phyloP scores from a whole-genome alignment of 2,797 vertebrate species.

The Enteromius mattozi region DNA sequence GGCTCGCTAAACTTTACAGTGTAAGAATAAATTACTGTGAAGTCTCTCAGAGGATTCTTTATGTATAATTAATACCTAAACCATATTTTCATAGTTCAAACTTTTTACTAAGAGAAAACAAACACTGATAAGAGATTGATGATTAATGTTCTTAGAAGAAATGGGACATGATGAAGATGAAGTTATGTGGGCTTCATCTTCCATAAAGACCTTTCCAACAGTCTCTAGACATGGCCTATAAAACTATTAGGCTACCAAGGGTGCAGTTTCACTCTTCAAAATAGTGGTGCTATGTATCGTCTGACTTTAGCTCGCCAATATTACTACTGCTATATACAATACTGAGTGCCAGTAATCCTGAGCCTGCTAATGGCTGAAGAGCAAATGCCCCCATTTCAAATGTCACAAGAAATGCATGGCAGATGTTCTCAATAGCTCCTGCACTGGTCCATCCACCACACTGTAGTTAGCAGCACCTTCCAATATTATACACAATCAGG shows the following conservation, averaged over 20 bases:
- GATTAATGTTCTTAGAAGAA: constrained; percentile 19
- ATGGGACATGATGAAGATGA: background rate
- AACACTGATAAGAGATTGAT: constrained; percentile 49
- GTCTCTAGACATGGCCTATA: background rate
- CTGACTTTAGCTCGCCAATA: constrained; percentile 20
- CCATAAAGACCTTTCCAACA: constrained; percentile 18
- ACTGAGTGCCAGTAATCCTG: constrained; percentile 25
- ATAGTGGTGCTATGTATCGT: constrained; percentile 18
- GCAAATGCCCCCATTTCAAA: constrained; percentile 18
- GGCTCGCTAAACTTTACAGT: constrained; percentile 76
- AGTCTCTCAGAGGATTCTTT: constrained; percentile 55
- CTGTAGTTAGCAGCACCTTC: constrained; percentile 60
- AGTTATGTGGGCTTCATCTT: constrained; percentile 14
- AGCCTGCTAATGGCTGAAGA: constrained; percentile 30
- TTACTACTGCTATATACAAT: constrained; percentile 21
- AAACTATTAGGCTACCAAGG: constrained; percentile 3
- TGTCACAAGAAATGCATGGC: constrained; percentile 34
- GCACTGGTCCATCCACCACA: constrained; percentile 36
- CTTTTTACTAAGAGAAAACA: constrained; percentile 12
- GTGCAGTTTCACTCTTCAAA: constrained; percentile 30
- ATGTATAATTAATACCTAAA: constrained; percentile 31
- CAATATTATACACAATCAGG: constrained; percentile 58
- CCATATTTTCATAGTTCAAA: constrained; percentile 5
- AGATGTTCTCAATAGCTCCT: constrained; percentile 35
- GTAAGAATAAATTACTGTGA: constrained; percentile 70